These are phyloP conservation scores for Micromesistius poutassou DNA, from an alignment of 2,797 vertebrate species.

Conservation along the genomic window DNA sequence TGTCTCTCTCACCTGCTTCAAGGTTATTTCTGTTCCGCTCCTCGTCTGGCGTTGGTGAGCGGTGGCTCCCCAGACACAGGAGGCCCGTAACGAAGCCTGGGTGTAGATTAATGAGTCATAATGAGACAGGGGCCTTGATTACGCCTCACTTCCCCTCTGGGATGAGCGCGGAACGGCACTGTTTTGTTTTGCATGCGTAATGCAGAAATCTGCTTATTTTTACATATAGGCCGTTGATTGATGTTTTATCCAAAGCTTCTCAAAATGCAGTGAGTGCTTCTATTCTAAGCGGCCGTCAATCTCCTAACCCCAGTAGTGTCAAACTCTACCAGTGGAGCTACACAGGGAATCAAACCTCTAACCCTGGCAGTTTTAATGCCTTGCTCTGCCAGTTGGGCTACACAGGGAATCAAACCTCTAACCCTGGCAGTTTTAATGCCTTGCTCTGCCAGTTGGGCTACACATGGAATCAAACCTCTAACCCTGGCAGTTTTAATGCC, in stretches of 20 bases:
- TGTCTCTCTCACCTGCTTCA: background rate
- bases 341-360: background rate
- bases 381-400: background rate
- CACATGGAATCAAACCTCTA: background rate
- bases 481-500: background rate
- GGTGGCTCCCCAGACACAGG: background rate
- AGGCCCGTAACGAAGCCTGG: background rate
- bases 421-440: too few species aligned
- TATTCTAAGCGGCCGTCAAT: background rate
- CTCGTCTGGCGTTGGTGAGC: background rate
- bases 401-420: too few species aligned
- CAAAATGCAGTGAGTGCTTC: background rate
- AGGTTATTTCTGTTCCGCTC: background rate
- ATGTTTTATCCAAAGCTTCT: background rate
- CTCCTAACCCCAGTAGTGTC: background rate
- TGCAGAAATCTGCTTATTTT: too few species aligned
- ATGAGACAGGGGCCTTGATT: background rate
- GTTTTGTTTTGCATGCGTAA: background rate
- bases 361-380: background rate
- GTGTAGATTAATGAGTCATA: slow-evolving; percentile 2
- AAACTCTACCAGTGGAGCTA: background rate
- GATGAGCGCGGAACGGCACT: background rate
- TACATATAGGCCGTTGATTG: background rate
- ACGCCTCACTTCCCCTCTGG: background rate
- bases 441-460: background rate